Percentiles rank a stretch among this genome's conserved stretches.
Conservation (phyloP, 92 coral and sea anemone genomes). For the Bergia puertoricense region DNA sequence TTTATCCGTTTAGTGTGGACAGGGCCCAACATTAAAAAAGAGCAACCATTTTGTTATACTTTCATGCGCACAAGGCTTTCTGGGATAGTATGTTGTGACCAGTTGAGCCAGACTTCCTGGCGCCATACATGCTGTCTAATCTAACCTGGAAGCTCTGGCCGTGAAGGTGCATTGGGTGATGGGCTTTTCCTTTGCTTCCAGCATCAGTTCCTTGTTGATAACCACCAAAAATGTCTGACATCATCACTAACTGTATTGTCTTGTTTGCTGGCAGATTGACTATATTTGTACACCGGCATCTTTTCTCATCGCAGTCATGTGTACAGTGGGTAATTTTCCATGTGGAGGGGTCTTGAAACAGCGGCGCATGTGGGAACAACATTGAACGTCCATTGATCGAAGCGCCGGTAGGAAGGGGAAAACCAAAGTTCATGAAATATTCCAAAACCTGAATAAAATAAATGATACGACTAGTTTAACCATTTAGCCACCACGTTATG, state of each 20-base stretch:
- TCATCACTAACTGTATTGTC: slow-evolving; percentile 61
- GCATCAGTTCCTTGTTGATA: background rate
- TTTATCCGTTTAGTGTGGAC: too few relatives aligned
- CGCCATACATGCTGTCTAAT: too few relatives aligned
- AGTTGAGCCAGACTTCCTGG: background rate
- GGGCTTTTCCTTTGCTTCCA: slow-evolving; percentile 3
- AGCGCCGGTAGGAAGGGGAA: slow-evolving; percentile 40
- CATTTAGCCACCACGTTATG: too few relatives aligned
- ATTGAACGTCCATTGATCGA: slow-evolving; percentile 47
- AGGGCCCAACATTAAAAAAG: too few relatives aligned
- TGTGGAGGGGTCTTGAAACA: slow-evolving; percentile 57
- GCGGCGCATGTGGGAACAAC: slow-evolving; percentile 51
- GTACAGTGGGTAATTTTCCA: slow-evolving; percentile 60
- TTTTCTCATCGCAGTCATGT: slow-evolving; percentile 40
- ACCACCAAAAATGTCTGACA: slow-evolving; percentile 25
- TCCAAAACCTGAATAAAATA: slow-evolving; percentile 9
- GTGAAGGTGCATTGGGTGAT: slow-evolving; percentile 61
- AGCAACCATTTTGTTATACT: too few relatives aligned
- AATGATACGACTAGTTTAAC: too few relatives aligned
- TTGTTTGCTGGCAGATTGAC: slow-evolving; percentile 58
- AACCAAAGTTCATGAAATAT: slow-evolving; percentile 48
- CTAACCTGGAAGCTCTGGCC: slow-evolving; percentile 63
- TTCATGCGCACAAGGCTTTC: too few relatives aligned
- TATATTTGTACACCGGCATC: slow-evolving; percentile 59
- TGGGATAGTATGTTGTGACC: too few relatives aligned